phyloP scores from a whole-genome alignment of 2,113 vertebrate genomes.

The Phyllopteryx taeniolatus region DNA sequence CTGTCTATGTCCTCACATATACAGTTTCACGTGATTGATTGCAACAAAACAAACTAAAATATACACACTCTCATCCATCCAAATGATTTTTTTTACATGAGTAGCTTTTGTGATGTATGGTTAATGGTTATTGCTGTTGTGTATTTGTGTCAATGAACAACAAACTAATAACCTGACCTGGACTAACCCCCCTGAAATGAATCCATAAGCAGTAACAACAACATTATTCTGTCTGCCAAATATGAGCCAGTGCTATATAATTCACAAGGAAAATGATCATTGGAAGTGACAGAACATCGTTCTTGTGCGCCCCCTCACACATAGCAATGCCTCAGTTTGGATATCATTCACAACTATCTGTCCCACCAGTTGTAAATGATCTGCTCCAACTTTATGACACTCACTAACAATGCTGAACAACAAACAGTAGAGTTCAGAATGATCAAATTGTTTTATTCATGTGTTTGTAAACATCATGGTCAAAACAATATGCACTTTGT shows the following conservation, averaged over 20 bases:
- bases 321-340: not conserved
- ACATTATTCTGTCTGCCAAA: not conserved
- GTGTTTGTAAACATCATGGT: not conserved
- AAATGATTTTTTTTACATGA: not conserved
- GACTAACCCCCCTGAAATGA: not conserved
- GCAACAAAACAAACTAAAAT: not conserved
- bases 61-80: not conserved
- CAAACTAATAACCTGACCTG: slow-evolving; percentile 4
- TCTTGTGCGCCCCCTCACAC: not conserved
- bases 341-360: not conserved
- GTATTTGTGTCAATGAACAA: not conserved
- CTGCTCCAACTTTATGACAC: not conserved
- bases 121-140: not conserved
- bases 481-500: not conserved
- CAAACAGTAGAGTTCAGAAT: not conserved
- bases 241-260: not conserved
- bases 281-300: not conserved
- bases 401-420: not conserved
- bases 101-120: not conserved
- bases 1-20: not conserved
- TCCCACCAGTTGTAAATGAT: not conserved
- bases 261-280: slow-evolving; percentile 2
- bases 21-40: not conserved
- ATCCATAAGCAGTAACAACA: not conserved
- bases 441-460: not conserved